These are phyloP conservation scores for Sceliomorpha sp. DNA, from an alignment of 2,888 invertebrate genomes.

Conservation along the genomic window DNA sequence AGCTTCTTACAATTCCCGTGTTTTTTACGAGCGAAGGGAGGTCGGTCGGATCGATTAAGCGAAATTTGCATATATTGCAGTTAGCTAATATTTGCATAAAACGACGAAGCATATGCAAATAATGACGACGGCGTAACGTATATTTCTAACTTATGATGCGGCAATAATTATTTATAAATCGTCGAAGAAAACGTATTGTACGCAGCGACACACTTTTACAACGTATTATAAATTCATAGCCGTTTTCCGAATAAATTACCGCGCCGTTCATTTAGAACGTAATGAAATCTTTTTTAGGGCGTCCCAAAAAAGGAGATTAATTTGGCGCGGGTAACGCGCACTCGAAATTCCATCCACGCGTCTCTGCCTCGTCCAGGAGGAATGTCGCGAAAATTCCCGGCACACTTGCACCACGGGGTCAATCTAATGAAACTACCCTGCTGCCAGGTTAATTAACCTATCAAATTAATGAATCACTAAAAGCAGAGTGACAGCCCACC, in stretches of 20 bases:
- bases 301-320: slow-evolving; percentile 20
- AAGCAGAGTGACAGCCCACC: slow-evolving; percentile 20
- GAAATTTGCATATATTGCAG: too few relatives aligned
- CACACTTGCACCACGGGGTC: slow-evolving; percentile 60
- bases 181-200: too few relatives aligned
- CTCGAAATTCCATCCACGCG: slow-evolving; percentile 64
- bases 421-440: slow-evolving; percentile 65
- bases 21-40: too few relatives aligned
- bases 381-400: slow-evolving; percentile 71
- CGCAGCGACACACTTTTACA: too few relatives aligned
- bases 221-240: neutral
- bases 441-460: slow-evolving; percentile 69
- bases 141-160: too few relatives aligned
- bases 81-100: too few relatives aligned
- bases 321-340: slow-evolving; percentile 27
- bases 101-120: too few relatives aligned
- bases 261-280: slow-evolving; percentile 3
- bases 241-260: neutral
- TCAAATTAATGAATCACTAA: slow-evolving; percentile 72
- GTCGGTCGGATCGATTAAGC: too few relatives aligned
- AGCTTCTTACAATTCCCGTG: too few relatives aligned
- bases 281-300: slow-evolving; percentile 10
- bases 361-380: slow-evolving; percentile 55
- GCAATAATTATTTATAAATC: too few relatives aligned
- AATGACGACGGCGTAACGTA: too few relatives aligned